Evolutionary conservation across 2,888 invertebrate species (phyloP).

Genomic region (Drosophila hamatofila): DNA sequence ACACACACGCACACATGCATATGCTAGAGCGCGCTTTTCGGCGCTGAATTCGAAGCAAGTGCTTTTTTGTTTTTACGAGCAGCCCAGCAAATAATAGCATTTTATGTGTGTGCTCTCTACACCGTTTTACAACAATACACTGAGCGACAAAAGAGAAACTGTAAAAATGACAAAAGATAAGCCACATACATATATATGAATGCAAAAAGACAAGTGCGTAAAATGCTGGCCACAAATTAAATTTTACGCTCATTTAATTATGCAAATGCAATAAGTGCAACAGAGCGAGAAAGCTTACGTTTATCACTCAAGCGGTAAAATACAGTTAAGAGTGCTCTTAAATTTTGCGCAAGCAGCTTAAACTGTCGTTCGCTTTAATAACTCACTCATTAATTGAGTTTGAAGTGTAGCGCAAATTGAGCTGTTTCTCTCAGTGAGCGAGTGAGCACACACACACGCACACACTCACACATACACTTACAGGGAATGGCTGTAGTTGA

Average conservation of each 20-base stretch:
- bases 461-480: background rate
- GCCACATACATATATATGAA: background rate
- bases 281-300: background rate
- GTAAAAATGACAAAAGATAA: constrained; percentile 2
- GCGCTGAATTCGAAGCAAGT: constrained; percentile 46
- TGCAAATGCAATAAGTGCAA: constrained; percentile 1
- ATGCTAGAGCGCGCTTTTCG: constrained; percentile 44
- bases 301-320: background rate
- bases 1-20: constrained; percentile 17
- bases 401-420: constrained; percentile 3
- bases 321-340: constrained; percentile 11
- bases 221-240: background rate
- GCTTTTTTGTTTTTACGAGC: constrained; percentile 60
- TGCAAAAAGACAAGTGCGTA: background rate
- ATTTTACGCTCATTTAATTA: background rate
- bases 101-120: constrained; percentile 37
- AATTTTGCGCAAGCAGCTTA: constrained; percentile 10
- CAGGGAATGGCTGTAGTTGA: constrained; percentile 10
- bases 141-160: constrained; percentile 26
- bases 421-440: constrained; percentile 37
- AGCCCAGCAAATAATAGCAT: constrained; percentile 67
- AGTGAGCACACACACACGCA: background rate
- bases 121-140: constrained; percentile 46
- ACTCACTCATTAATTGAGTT: constrained; percentile 23
- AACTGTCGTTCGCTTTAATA: background rate